A percentile compares a stretch with the other conserved stretches of the same genome.
phyloP scores from a whole-genome alignment of 2,888 invertebrate genomes.

The Theretra japonica region DNA sequence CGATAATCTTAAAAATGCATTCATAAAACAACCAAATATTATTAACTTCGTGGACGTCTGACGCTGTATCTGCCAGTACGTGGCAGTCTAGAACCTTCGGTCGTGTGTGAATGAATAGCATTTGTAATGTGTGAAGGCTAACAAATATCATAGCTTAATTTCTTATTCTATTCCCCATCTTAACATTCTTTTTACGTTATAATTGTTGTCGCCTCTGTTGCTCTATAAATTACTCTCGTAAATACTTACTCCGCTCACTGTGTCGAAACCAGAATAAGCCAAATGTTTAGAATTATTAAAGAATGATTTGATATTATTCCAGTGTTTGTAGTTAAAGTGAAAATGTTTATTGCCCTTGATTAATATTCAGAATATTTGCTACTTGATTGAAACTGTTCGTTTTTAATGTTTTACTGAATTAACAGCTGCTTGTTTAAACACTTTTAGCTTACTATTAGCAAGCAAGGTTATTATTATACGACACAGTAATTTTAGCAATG shows the following conservation, averaged over 20 bases:
- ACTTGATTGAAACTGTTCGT: too few relatives aligned
- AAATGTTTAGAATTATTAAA: not conserved
- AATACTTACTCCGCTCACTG: slow-evolving; percentile 1
- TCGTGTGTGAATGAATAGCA: not conserved
- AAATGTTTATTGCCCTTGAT: not conserved
- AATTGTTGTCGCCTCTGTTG: slow-evolving; percentile 1
- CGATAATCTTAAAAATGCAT: too few relatives aligned
- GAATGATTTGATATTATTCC: not conserved
- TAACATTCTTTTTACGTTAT: not conserved
- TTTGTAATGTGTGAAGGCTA: slow-evolving; percentile 1
- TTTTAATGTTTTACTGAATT: too few relatives aligned
- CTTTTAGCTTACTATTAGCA: too few relatives aligned
- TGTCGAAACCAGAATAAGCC: not conserved
- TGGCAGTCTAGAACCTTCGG: not conserved
- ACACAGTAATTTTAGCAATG: too few relatives aligned
- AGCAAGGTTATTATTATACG: too few relatives aligned
- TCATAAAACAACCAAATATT: too few relatives aligned
- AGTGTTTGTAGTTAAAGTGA: not conserved
- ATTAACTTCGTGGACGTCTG: not conserved
- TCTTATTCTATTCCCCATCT: not conserved
- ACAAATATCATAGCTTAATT: not conserved
- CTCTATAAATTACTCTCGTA: not conserved
- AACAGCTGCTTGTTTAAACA: too few relatives aligned
- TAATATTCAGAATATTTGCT: not conserved
- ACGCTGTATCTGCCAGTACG: too few relatives aligned